A percentile compares a stretch with the other conserved stretches of the same genome.
Conservation (phyloP, 2,888 invertebrate species). For the Oligia fasciuncula region DNA sequence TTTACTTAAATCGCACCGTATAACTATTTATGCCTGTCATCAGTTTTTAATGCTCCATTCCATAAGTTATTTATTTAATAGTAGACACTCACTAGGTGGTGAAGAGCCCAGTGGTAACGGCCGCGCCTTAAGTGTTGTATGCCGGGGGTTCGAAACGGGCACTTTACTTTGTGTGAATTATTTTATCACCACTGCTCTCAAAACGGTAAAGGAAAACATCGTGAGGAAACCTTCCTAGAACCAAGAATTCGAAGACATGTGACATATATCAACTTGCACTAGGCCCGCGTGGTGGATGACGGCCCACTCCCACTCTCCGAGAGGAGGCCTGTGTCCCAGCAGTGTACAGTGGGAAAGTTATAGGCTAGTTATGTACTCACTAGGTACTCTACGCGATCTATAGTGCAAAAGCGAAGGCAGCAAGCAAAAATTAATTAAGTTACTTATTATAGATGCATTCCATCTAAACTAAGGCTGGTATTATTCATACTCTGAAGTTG, state of each 20-base stretch:
- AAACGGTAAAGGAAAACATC: background rate
- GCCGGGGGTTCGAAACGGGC: background rate
- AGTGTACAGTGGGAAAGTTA: background rate
- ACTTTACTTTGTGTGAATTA: background rate
- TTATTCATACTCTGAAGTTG: conserved; percentile 33
- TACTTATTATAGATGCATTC: background rate
- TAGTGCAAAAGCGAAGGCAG: background rate
- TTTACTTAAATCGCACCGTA: background rate
- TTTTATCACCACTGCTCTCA: background rate
- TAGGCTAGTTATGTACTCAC: background rate
- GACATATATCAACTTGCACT: background rate
- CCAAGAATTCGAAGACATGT: background rate
- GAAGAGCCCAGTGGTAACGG: background rate
- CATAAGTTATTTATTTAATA: background rate
- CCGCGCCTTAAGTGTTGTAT: too few relatives aligned
- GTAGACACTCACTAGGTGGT: background rate
- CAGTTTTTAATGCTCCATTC: background rate
- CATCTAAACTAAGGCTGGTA: conserved; percentile 14
- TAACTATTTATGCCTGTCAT: background rate
- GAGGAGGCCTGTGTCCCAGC: background rate
- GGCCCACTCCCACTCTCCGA: background rate
- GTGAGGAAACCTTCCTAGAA: background rate
- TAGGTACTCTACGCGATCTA: background rate
- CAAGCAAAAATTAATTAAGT: background rate
- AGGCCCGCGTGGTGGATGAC: background rate